These are phyloP conservation scores for Alexandromys oeconomus DNA, from an alignment of 2,797 vertebrate species.

Conservation along the genomic window DNA sequence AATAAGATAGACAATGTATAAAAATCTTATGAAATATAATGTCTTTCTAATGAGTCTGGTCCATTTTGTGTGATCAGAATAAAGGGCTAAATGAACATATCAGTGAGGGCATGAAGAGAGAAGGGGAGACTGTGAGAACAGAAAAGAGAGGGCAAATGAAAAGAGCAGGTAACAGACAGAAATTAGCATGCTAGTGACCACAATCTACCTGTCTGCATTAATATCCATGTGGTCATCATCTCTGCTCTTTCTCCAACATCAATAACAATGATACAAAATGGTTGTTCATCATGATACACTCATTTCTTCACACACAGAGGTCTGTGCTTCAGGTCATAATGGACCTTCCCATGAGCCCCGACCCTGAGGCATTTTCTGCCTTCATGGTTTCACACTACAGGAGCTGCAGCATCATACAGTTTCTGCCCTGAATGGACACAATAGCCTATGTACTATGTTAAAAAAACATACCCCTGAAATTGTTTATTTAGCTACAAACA, in stretches of 20 bases:
- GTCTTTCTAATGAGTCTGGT: neutral
- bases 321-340: neutral
- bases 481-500: constrained; percentile 82
- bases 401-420: neutral
- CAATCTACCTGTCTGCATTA: neutral
- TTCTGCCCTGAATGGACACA: constrained; percentile 56
- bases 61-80: neutral
- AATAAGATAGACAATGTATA: neutral
- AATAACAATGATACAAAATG: neutral
- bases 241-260: neutral
- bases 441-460: constrained; percentile 69
- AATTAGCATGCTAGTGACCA: neutral
- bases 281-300: neutral
- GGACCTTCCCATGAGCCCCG: neutral
- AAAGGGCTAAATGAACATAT: neutral
- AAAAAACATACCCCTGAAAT: constrained; percentile 70
- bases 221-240: neutral
- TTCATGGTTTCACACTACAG: neutral
- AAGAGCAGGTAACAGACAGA: neutral
- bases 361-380: neutral
- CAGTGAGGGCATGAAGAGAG: neutral
- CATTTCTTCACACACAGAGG: neutral
- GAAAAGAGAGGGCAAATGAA: neutral
- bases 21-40: neutral
- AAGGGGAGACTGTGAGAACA: neutral